These are phyloP conservation scores for Ahaetulla prasina DNA, from an alignment of 2,113 vertebrate species.

Conservation along the genomic window DNA sequence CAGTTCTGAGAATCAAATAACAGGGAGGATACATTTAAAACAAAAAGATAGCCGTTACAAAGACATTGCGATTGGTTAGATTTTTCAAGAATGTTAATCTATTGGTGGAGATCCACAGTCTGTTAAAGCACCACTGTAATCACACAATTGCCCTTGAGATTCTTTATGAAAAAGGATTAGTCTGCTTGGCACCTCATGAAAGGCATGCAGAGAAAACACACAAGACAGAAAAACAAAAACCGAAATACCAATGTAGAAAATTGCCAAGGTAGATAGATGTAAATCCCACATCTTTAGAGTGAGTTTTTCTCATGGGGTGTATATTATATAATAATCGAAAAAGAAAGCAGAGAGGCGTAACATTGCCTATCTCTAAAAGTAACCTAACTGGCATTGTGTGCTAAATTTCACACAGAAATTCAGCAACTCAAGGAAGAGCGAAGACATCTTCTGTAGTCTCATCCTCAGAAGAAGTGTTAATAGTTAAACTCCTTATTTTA, in stretches of 20 bases:
- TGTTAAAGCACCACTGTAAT: background rate
- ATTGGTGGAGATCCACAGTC: background rate
- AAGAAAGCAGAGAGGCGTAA: background rate
- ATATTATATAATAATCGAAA: background rate
- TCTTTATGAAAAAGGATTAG: background rate
- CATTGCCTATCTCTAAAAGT: background rate
- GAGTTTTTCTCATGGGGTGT: background rate
- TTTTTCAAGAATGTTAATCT: background rate
- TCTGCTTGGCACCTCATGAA: background rate
- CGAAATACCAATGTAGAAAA: background rate
- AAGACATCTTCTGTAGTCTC: background rate
- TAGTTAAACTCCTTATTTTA: background rate
- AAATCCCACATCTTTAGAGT: background rate
- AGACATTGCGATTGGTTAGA: background rate
- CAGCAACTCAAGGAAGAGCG: background rate
- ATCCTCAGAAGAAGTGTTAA: background rate
- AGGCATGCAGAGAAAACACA: background rate
- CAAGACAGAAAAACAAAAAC: background rate
- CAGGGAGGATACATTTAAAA: background rate
- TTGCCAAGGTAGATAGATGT: background rate
- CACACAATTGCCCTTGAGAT: background rate
- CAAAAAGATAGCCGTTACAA: background rate
- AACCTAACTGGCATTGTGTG: background rate
- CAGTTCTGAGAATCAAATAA: background rate
- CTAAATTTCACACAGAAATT: background rate